These are phyloP conservation scores for Centropus unirufus DNA, from an alignment of 2,113 vertebrate genomes.

Conservation along the genomic window DNA sequence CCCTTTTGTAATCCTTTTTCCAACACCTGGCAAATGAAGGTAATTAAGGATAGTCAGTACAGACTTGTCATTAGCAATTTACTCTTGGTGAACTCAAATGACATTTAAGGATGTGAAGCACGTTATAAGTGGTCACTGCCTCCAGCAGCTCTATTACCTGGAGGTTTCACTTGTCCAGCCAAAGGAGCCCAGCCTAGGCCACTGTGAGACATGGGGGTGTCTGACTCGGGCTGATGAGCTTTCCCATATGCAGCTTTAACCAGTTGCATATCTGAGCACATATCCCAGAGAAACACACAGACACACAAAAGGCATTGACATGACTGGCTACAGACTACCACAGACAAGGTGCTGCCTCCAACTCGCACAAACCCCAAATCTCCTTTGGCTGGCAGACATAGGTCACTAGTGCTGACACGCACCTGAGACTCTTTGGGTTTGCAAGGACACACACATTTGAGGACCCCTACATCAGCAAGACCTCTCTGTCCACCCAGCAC, in stretches of 20 bases:
- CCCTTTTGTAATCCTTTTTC: not conserved
- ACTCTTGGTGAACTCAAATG: not conserved
- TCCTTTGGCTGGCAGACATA: no score
- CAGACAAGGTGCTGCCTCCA: not conserved
- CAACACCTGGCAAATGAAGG: not conserved
- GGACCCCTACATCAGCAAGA: not conserved
- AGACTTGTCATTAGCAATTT: not conserved
- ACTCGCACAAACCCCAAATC: not conserved
- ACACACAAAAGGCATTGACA: fast-evolving
- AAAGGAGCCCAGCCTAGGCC: not conserved
- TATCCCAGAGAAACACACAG: not conserved
- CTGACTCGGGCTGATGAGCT: not conserved
- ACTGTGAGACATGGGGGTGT: fast-evolving
- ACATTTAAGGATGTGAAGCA: not conserved
- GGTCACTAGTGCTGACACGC: fast-evolving
- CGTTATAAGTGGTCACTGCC: not conserved
- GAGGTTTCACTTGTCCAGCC: not conserved
- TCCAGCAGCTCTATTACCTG: not conserved
- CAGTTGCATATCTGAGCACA: not conserved
- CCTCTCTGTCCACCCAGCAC: not conserved
- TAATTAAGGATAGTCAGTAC: not conserved
- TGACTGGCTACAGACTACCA: not conserved
- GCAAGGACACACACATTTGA: fast-evolving
- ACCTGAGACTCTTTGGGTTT: not conserved
- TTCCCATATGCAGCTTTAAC: not conserved